phyloP scores from a whole-genome alignment of 2,113 vertebrate species.

The Stomatorhinus ivindoensis region DNA sequence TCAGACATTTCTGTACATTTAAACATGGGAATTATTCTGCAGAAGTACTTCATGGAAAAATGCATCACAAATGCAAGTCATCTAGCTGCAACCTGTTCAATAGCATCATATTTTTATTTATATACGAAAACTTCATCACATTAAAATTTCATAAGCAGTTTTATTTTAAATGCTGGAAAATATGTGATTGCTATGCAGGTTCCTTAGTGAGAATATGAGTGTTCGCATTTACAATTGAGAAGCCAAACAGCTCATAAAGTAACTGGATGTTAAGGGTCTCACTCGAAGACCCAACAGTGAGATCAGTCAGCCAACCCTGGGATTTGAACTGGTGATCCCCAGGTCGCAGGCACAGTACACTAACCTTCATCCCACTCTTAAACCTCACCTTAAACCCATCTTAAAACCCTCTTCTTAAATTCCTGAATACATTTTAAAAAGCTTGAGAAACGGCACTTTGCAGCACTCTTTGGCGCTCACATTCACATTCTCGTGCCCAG shows the following conservation, averaged over 20 bases:
- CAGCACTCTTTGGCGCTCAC: not conserved
- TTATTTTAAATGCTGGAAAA: not conserved
- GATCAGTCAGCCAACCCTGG: not conserved
- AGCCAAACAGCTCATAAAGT: not conserved
- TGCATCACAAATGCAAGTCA: not conserved
- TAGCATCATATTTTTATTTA: not conserved
- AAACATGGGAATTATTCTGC: not conserved
- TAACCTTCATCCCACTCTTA: not conserved
- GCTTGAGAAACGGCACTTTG: not conserved
- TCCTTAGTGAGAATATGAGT: not conserved
- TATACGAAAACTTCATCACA: not conserved
- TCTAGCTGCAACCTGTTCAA: not conserved
- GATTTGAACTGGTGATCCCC: not conserved
- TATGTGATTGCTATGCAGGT: not conserved
- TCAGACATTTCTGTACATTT: not conserved
- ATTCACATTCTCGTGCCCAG: not conserved
- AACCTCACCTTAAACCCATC: not conserved
- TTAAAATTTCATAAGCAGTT: not conserved
- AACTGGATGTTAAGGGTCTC: not conserved
- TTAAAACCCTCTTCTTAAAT: not conserved
- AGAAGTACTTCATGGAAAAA: not conserved
- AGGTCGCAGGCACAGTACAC: not conserved
- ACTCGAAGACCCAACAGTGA: not conserved
- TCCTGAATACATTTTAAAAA: not conserved
- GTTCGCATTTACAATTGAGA: not conserved